Conservation (phyloP, 2,797 vertebrate genomes). For the Coregonus ussuriensis region DNA sequence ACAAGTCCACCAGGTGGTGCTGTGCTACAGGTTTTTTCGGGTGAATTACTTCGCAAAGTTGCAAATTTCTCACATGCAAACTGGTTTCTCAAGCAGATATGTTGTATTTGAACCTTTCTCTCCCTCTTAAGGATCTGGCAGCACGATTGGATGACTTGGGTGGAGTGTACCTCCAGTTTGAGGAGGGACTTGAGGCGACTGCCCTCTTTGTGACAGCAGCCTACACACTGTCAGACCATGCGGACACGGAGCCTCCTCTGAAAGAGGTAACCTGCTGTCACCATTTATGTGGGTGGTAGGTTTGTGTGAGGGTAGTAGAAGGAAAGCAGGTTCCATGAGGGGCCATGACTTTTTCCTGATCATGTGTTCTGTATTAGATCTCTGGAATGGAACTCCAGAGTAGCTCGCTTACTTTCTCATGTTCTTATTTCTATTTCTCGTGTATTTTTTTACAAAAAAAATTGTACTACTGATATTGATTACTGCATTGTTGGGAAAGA, state of each 20-base stretch:
- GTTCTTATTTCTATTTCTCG: too few relatives aligned
- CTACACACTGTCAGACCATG: constrained; percentile 92
- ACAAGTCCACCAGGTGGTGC: constrained; percentile 57
- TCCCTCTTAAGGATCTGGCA: constrained; percentile 85
- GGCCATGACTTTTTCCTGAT: too few relatives aligned
- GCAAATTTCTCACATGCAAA: not conserved
- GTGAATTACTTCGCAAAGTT: not conserved
- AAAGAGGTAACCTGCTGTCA: constrained; percentile 82
- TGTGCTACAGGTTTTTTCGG: not conserved
- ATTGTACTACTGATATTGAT: too few relatives aligned
- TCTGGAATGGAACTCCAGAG: too few relatives aligned
- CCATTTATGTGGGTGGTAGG: not conserved
- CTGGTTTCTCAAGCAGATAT: too few relatives aligned
- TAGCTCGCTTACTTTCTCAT: too few relatives aligned
- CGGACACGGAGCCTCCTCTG: constrained; percentile 90
- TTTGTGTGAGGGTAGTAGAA: not conserved
- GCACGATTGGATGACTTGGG: constrained; percentile 95
- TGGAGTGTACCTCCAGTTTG: constrained; percentile 95
- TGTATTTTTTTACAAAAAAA: too few relatives aligned
- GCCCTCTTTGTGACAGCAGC: constrained; percentile 93
- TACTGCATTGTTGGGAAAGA: too few relatives aligned
- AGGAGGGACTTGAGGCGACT: constrained; percentile 95
- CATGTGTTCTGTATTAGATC: too few relatives aligned
- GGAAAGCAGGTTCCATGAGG: too few relatives aligned
- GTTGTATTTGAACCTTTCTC: not conserved